Evolutionary conservation across 2,888 invertebrate species (phyloP).

Genomic region (Cerastoderma edule): DNA sequence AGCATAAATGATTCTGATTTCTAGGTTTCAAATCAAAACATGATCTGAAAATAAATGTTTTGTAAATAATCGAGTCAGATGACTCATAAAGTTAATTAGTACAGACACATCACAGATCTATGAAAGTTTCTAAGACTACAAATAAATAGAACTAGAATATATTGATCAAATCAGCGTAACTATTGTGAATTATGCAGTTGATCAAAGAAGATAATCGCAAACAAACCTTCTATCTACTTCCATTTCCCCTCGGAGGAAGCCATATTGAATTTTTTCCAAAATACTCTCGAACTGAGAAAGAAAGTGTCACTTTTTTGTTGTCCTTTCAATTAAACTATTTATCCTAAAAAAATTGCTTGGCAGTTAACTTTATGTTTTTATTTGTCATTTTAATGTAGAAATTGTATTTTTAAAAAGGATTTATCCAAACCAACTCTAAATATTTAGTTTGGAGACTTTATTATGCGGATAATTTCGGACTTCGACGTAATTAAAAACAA

Average conservation of each 20-base stretch:
- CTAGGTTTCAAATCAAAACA: too few relatives aligned
- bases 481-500: constrained; percentile 35
- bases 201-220: constrained; percentile 2
- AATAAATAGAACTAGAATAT: too few relatives aligned
- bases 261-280: constrained; percentile 75
- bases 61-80: too few relatives aligned
- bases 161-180: too few relatives aligned
- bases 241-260: constrained; percentile 72
- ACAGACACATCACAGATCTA: background rate
- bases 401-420: background rate
- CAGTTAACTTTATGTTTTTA: too few relatives aligned
- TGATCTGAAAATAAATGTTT: too few relatives aligned
- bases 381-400: background rate
- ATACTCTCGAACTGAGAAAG: background rate
- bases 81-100: too few relatives aligned
- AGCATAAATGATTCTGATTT: too few relatives aligned
- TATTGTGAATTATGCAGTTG: too few relatives aligned
- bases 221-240: constrained; percentile 64
- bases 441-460: background rate
- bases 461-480: background rate
- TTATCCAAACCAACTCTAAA: background rate
- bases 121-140: background rate
- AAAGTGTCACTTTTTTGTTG: too few relatives aligned
- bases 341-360: too few relatives aligned
- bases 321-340: too few relatives aligned